Evolutionary conservation across 1,140 invertebrate species (phyloP), one percentile per base, ranked within the genome.

Genomic region (Nephotettix cincticeps): DNA sequence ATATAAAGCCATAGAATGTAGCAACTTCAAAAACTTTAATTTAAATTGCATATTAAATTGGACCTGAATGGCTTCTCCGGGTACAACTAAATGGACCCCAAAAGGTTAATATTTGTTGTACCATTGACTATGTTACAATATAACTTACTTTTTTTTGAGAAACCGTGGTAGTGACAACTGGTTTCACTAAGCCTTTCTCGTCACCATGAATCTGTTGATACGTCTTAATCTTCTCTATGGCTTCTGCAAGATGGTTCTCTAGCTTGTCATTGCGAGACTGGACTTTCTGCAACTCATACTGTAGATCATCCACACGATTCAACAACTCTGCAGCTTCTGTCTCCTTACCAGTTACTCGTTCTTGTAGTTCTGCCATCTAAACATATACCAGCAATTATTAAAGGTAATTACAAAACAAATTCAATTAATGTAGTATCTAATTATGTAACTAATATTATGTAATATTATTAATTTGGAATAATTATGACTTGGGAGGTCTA

Each of bases 291-390:
- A 96, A 81, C 79, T 98, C 95, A 80, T 98, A 98, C 78, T 98
- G 94, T 32, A 97, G 80, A 82, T 98, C 97, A 80, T 98, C 96
- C 51, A 97, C 92, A 84, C 97, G 94, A 83, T 98, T 98, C 80
- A 94, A 91, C 40, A 98, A 83, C 79, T 99, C 97, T 25, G 96
- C 96, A 71, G 91, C 93, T 82, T 97, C 92, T 0, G 95, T 98
- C 82, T 98, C 95, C 77, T 94, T 90, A 25, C 92, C 93, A 30
- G 92, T 94, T 65, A 97, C 86, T 25, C 92, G 91, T 79, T 99
- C 96, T 81, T 97, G 93, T 29, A 96, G 81, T 80, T 95, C 93
- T 43, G 95, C 91, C 81, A 96, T 91, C 85, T 91, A 72, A 40
- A 71, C 66, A 54, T 14, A 63, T 58, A 72, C 40, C n/a, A n/a